Conservation (phyloP, 2,113 vertebrate species). For the Rhynchomys soricoides region DNA sequence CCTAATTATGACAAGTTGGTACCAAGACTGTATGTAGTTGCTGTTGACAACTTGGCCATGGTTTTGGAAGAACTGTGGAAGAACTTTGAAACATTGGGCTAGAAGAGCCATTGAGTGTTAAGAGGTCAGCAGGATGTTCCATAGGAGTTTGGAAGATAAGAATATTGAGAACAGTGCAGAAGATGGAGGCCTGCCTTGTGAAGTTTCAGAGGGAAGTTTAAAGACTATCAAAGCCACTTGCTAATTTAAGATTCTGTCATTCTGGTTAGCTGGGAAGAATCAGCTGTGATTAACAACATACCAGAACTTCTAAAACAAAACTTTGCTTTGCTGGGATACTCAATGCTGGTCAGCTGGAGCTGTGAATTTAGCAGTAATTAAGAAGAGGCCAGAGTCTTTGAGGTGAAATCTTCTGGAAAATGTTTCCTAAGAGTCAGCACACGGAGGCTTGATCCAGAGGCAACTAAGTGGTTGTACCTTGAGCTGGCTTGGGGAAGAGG, state of each 20-base stretch:
- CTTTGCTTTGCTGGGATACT: neutral
- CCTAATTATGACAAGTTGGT: neutral
- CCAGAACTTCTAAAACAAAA: neutral
- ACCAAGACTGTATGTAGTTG: neutral
- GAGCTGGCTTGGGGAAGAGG: neutral
- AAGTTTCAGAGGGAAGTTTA: neutral
- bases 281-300: neutral
- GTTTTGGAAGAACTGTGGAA: neutral
- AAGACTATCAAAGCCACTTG: neutral
- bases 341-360: neutral
- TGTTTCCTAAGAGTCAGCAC: neutral
- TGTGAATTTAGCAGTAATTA: neutral
- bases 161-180: neutral
- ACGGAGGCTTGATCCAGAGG: neutral
- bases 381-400: neutral
- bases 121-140: neutral
- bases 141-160: neutral
- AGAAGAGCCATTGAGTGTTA: neutral
- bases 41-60: neutral
- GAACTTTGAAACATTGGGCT: neutral
- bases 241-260: neutral
- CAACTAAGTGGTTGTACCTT: neutral
- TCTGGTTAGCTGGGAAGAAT: neutral
- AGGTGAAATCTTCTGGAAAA: neutral
- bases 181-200: neutral